Percentiles rank a stretch among this genome's conserved stretches.
These are phyloP conservation scores for Acanthopagrus latus DNA, from an alignment of 2,797 vertebrate genomes.

Conservation along the genomic window DNA sequence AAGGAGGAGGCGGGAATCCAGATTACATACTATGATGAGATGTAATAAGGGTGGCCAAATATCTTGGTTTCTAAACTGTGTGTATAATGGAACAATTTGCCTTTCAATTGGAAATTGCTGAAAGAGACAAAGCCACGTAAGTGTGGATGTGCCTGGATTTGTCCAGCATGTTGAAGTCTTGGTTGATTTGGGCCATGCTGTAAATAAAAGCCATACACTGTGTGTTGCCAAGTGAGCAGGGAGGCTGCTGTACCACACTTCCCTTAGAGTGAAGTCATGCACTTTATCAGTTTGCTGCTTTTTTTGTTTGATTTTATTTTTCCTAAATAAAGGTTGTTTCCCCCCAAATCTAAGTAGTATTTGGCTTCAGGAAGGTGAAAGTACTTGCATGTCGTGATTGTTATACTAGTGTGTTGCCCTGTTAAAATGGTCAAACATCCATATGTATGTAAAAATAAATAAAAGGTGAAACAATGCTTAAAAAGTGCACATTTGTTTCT, in stretches of 20 bases:
- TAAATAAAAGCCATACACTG: constrained; percentile 26
- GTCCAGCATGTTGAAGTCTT: not conserved
- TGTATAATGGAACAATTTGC: constrained; percentile 17
- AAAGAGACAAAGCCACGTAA: not conserved
- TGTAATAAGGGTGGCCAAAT: not conserved
- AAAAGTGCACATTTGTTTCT: not conserved
- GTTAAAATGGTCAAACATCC: constrained; percentile 30
- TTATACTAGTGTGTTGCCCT: constrained; percentile 51
- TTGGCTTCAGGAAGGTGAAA: constrained; percentile 26
- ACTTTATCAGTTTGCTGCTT: constrained; percentile 52
- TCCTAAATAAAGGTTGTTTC: not conserved
- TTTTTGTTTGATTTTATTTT: not conserved
- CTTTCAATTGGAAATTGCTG: not conserved
- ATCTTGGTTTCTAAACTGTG: constrained; percentile 8
- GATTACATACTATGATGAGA: not conserved
- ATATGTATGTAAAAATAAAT: constrained; percentile 42
- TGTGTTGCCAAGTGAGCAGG: constrained; percentile 51
- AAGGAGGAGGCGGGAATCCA: not conserved
- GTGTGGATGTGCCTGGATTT: constrained; percentile 5
- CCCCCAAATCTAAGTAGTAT: constrained; percentile 20
- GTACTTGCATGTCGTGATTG: constrained; percentile 71
- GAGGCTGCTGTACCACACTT: constrained; percentile 31
- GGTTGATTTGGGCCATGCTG: not conserved
- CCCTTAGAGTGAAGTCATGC: constrained; percentile 50
- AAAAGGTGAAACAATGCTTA: constrained; percentile 17